Conservation (phyloP, 2,113 vertebrate genomes). For the Heterotilapia buettikoferi region DNA sequence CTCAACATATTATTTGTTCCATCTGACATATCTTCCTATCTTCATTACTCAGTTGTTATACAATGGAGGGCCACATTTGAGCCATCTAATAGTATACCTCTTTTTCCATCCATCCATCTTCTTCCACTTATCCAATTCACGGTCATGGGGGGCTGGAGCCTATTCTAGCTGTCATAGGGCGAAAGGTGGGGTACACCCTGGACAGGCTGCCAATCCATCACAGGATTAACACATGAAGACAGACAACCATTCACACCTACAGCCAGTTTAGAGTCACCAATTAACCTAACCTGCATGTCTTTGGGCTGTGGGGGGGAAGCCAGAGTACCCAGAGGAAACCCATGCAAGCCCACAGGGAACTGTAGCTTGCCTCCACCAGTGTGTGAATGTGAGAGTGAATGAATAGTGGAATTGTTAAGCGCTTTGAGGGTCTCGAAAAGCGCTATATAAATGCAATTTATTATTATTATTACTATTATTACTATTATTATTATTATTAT, state of each 20-base stretch:
- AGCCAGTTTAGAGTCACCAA: not conserved
- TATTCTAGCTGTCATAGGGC: not conserved
- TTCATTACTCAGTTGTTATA: not conserved
- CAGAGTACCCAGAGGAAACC: not conserved
- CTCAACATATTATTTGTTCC: not conserved
- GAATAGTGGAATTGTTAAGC: not conserved
- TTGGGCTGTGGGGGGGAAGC: not conserved
- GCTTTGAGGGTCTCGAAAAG: not conserved
- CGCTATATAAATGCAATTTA: rapidly evolving
- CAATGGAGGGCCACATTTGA: not conserved
- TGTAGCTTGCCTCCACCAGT: not conserved
- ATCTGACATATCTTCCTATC: not conserved
- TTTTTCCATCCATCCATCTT: not conserved
- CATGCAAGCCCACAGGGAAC: not conserved
- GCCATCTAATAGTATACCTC: not conserved
- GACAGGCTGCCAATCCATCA: not conserved
- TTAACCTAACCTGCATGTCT: not conserved
- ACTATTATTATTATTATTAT: too few relatives aligned
- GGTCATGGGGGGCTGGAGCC: not conserved
- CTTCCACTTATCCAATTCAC: not conserved
- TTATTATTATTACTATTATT: not conserved
- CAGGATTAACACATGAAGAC: not conserved
- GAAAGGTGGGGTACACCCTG: not conserved
- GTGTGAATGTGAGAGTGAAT: not conserved
- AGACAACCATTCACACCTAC: not conserved